Percentiles rank a stretch among this genome's conserved stretches.
Evolutionary conservation across 2,113 vertebrate species (phyloP).

Genomic region (Stegostoma tigrinum): DNA sequence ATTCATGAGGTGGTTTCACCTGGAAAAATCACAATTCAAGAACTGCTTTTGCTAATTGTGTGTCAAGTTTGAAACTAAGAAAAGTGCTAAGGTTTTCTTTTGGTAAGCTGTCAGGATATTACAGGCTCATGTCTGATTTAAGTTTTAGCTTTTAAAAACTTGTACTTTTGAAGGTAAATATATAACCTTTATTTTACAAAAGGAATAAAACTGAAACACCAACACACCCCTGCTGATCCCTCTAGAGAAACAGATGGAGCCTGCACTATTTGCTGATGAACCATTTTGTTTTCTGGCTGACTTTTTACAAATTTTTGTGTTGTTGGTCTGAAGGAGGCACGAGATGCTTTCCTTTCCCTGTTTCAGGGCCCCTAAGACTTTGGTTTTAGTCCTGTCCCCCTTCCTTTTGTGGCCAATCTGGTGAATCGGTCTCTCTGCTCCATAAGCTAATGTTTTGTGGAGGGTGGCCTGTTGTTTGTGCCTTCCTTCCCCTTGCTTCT

Average conservation of each 20-base stretch:
- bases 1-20: not conserved
- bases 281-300: slow-evolving; percentile 36
- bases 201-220: not conserved
- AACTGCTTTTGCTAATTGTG: not conserved
- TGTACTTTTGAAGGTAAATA: not conserved
- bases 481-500: slow-evolving; percentile 58
- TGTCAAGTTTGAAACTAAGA: not conserved
- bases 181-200: no score
- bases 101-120: not conserved
- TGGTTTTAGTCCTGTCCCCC: no score
- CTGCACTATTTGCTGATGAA: slow-evolving; percentile 42
- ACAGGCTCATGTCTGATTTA: not conserved
- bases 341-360: not conserved
- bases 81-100: not conserved
- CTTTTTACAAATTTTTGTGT: not conserved
- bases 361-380: no score
- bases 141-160: not conserved
- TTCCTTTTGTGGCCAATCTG: no score
- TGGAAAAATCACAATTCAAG: not conserved
- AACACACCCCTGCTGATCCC: slow-evolving; percentile 35
- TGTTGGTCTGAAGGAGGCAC: not conserved
- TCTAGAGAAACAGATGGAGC: slow-evolving; percentile 44
- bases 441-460: not conserved
- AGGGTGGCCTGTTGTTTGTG: slow-evolving; percentile 52
- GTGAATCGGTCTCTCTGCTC: not conserved